Evolutionary conservation across 2,797 vertebrate species (phyloP).

Genomic region (Sebastes itinus): DNA sequence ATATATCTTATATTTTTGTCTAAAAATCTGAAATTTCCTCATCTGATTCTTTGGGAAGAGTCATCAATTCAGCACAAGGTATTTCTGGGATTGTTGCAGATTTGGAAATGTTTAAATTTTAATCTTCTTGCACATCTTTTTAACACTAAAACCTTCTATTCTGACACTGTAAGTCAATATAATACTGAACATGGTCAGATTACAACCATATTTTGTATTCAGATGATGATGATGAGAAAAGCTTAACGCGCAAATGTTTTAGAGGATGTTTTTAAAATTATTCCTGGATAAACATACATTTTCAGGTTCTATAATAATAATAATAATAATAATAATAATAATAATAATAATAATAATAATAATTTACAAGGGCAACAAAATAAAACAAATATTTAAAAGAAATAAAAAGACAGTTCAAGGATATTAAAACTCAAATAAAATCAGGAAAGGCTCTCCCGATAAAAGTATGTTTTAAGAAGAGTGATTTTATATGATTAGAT

Average conservation of each 20-base stretch:
- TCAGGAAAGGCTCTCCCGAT: rapidly evolving
- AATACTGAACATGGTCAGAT: not conserved
- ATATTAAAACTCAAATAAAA: too few species aligned
- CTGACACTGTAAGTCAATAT: not conserved
- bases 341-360: too few species aligned
- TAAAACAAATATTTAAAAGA: too few species aligned
- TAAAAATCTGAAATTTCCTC: not conserved
- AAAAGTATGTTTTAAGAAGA: too few species aligned
- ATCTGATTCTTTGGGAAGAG: not conserved
- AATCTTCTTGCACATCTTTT: not conserved
- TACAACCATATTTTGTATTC: too few species aligned
- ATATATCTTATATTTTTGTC: not conserved
- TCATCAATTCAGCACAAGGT: not conserved
- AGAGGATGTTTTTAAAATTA: not conserved
- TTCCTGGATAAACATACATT: not conserved
- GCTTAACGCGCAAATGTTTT: not conserved
- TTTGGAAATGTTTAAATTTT: not conserved
- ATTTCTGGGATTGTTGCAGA: not conserved
- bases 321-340: too few species aligned
- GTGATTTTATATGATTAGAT: not conserved
- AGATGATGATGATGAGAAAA: not conserved
- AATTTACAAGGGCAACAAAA: too few species aligned
- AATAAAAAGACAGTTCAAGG: too few species aligned
- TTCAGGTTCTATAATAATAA: not conserved
- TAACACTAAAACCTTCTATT: not conserved